Conservation (phyloP, 1,140 invertebrate genomes). For the roundworm (Caenorhabditis elegans) region WBcel235 BX284605.5:13442501-13443000, state of each 20-base stretch:
- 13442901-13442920: slow-evolving; percentile 18
- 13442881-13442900: slow-evolving; percentile 31
- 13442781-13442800: slow-evolving; percentile 20
- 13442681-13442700: slow-evolving; percentile 7
- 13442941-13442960: slow-evolving; percentile 7
- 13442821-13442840: slow-evolving; percentile 22
- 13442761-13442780: slow-evolving; percentile 38
- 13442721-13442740: slow-evolving; percentile 29
- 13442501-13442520: too few relatives aligned
- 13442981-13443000: slow-evolving; percentile 6
- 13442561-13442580: too few relatives aligned
- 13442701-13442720: slow-evolving; percentile 35
- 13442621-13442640: neutral
- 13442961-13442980: slow-evolving; percentile 16
- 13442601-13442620: neutral
- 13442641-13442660: slow-evolving; percentile 32
- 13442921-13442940: neutral
- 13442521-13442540: too few relatives aligned
- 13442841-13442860: neutral
- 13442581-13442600: too few relatives aligned
- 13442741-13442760: slow-evolving; percentile 1
- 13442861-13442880: neutral
- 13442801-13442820: slow-evolving; percentile 28
- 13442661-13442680: slow-evolving; percentile 31
- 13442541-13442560: too few relatives aligned